These are phyloP conservation scores for Paragorgia papillata DNA, from an alignment of 92 coral and sea anemone species.

Conservation along the genomic window DNA sequence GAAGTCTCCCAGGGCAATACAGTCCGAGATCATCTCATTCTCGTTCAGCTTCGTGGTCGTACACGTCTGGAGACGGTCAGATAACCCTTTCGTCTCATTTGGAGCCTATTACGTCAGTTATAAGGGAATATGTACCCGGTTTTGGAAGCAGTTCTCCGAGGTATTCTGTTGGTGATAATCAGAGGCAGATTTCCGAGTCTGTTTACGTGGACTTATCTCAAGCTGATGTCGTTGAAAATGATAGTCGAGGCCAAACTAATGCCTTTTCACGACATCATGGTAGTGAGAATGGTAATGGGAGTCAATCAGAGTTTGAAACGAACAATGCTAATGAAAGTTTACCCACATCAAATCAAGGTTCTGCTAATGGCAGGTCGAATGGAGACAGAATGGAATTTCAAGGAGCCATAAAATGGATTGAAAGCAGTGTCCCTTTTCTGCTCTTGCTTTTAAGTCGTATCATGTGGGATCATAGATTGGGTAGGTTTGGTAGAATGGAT, in stretches of 20 bases:
- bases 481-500: conserved; percentile 58
- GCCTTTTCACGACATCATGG: conserved; percentile 34
- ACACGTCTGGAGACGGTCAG: conserved; percentile 94
- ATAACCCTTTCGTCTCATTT: conserved; percentile 74
- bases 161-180: conserved; percentile 58
- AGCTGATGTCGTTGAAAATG: conserved; percentile 64
- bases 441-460: conserved; percentile 86
- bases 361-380: conserved; percentile 64
- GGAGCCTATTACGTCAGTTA: conserved; percentile 90
- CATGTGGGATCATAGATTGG: conserved; percentile 98
- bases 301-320: conserved; percentile 71
- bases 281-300: neutral
- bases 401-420: conserved; percentile 90
- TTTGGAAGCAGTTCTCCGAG: conserved; percentile 61
- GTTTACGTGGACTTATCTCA: conserved; percentile 85
- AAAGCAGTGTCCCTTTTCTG: conserved; percentile 89
- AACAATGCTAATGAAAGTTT: conserved; percentile 68
- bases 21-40: conserved; percentile 93
- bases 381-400: conserved; percentile 95
- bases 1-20: conserved; percentile 40
- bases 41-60: conserved; percentile 95
- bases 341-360: conserved; percentile 42
- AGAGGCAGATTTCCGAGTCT: conserved; percentile 72
- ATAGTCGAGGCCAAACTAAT: conserved; percentile 56
- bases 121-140: conserved; percentile 97